A percentile compares a stretch with the other conserved stretches of the same genome.
These are phyloP conservation scores for Coluber constrictor DNA, from an alignment of 2,797 vertebrate species.

Conservation along the genomic window DNA sequence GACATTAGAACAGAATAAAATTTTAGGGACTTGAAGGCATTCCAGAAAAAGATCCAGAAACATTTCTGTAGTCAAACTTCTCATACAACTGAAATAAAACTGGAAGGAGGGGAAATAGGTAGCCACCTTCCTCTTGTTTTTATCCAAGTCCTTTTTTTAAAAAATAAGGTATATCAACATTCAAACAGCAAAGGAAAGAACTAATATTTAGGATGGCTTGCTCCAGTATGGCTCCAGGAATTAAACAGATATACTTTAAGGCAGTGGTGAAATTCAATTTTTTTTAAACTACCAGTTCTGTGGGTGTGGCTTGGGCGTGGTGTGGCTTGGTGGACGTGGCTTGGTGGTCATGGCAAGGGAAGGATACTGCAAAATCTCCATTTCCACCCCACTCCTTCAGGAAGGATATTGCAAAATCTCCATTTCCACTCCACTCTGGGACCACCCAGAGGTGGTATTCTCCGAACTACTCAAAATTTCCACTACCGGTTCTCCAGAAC, in stretches of 20 bases:
- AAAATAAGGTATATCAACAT: slow-evolving; percentile 52
- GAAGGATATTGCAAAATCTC: too few relatives aligned
- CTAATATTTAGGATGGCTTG: slow-evolving; percentile 38
- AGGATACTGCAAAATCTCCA: too few relatives aligned
- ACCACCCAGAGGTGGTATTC: too few relatives aligned
- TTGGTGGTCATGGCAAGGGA: too few relatives aligned
- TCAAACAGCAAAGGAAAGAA: slow-evolving; percentile 56
- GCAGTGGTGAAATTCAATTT: neutral
- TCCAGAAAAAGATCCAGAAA: slow-evolving; percentile 36
- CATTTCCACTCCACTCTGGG: too few relatives aligned
- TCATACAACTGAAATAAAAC: slow-evolving; percentile 40
- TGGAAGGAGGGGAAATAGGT: neutral
- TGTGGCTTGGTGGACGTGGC: too few relatives aligned
- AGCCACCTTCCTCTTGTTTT: slow-evolving; percentile 18
- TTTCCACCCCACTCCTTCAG: too few relatives aligned
- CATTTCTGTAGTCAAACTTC: slow-evolving; percentile 40
- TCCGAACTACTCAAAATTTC: too few relatives aligned
- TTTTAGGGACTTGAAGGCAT: slow-evolving; percentile 35
- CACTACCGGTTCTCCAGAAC: too few relatives aligned
- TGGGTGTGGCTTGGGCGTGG: too few relatives aligned
- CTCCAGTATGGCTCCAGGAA: slow-evolving; percentile 49
- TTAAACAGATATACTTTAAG: slow-evolving; percentile 35
- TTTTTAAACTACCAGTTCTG: too few relatives aligned
- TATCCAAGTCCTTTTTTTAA: slow-evolving; percentile 51
- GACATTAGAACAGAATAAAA: slow-evolving; percentile 19